These are phyloP conservation scores for Uropsilus gracilis DNA, from an alignment of 2,113 vertebrate species.

Conservation along the genomic window DNA sequence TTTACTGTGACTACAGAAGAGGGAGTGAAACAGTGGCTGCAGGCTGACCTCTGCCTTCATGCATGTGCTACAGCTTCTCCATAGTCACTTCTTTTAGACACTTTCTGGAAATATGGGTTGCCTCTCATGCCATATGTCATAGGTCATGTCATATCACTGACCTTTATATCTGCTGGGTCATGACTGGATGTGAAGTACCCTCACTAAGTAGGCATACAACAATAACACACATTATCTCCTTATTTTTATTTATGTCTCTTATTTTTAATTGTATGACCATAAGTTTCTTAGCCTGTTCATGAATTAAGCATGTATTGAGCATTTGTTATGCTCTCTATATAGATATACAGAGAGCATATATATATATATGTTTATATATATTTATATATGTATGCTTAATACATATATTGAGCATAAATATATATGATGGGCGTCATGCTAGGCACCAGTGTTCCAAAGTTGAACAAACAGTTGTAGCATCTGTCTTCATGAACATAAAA, in stretches of 20 bases:
- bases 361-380: too few species aligned
- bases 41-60: background rate
- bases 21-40: background rate
- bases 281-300: background rate
- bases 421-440: rapidly evolving
- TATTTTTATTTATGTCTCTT: background rate
- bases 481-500: background rate
- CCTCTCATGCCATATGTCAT: background rate
- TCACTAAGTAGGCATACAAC: background rate
- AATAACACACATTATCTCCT: too few species aligned
- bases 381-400: too few species aligned
- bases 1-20: background rate
- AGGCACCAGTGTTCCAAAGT: background rate
- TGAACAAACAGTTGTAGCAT: background rate
- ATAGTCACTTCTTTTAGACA: background rate
- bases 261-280: background rate
- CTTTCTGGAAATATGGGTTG: background rate
- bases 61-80: rapidly evolving
- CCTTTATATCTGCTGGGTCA: background rate
- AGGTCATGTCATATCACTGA: rapidly evolving
- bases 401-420: too few species aligned
- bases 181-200: too few species aligned
- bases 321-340: too few species aligned
- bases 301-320: background rate
- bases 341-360: too few species aligned